Percentiles rank a stretch among this genome's conserved stretches.
These are phyloP conservation scores for Erannis defoliaria DNA, from an alignment of 2,888 invertebrate species.

Conservation along the genomic window DNA sequence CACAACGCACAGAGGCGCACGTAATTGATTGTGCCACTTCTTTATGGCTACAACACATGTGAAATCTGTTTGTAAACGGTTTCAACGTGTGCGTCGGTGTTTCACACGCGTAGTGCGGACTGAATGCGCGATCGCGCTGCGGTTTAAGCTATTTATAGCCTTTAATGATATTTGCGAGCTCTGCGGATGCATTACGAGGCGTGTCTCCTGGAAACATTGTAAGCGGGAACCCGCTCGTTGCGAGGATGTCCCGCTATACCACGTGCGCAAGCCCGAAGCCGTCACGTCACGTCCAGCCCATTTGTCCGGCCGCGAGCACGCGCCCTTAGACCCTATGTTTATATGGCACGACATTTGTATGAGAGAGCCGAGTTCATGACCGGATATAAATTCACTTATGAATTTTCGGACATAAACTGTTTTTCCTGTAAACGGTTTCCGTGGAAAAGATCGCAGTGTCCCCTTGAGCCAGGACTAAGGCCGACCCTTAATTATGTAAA, in stretches of 20 bases:
- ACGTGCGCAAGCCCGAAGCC: conserved; percentile 20
- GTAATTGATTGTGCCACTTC: conserved; percentile 61
- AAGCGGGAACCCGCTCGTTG: conserved; percentile 16
- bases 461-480: conserved; percentile 17
- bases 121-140: conserved; percentile 42
- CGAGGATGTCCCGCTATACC: conserved; percentile 29
- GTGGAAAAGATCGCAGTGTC: conserved; percentile 18
- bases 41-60: conserved; percentile 54
- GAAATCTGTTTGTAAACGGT: conserved; percentile 55
- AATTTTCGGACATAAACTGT: conserved; percentile 22
- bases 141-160: conserved; percentile 56
- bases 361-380: conserved; percentile 22
- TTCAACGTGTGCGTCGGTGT: conserved; percentile 15
- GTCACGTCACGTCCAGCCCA: conserved; percentile 25
- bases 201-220: conserved; percentile 48
- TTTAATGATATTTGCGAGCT: conserved; percentile 58
- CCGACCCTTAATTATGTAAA: conserved; percentile 24
- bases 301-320: conserved; percentile 30
- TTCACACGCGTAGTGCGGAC: conserved; percentile 33
- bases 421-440: conserved; percentile 14
- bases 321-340: conserved; percentile 26
- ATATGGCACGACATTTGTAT: conserved; percentile 25
- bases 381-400: conserved; percentile 38
- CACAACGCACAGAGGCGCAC: conserved; percentile 53
- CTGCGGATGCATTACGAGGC: conserved; percentile 48